These are phyloP conservation scores for Drosophila leonis DNA, from an alignment of 2,888 invertebrate species.

Conservation along the genomic window DNA sequence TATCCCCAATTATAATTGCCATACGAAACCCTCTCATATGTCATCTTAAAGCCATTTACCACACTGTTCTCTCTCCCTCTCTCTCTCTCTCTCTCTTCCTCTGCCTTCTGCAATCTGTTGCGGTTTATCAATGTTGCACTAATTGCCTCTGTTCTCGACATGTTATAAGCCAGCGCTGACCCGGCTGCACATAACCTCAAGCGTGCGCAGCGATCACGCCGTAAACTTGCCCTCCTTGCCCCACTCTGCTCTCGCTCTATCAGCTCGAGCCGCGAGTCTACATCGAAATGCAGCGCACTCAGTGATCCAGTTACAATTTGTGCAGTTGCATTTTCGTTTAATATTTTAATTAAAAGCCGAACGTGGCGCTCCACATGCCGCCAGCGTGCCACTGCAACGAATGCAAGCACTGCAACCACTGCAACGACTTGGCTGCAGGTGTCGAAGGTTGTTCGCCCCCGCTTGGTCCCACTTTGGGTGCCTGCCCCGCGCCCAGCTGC, in stretches of 20 bases:
- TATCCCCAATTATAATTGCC: constrained; percentile 5
- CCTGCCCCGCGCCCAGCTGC: constrained; percentile 22
- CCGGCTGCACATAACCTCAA: constrained; percentile 39
- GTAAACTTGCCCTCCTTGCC: background rate
- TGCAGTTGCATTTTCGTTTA: constrained; percentile 77
- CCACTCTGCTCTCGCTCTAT: background rate
- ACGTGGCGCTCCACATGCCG: constrained; percentile 74
- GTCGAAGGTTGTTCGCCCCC: constrained; percentile 72
- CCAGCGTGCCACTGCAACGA: constrained; percentile 30
- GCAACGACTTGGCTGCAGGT: constrained; percentile 63
- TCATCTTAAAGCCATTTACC: background rate
- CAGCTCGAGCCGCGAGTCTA: background rate
- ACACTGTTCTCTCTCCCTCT: background rate
- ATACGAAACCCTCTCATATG: background rate
- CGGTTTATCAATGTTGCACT: constrained; percentile 57
- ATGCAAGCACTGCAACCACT: constrained; percentile 4
- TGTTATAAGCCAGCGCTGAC: constrained; percentile 39
- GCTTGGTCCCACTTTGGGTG: constrained; percentile 1
- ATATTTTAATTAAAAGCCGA: constrained; percentile 77
- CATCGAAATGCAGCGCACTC: constrained; percentile 14
- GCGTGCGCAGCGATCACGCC: constrained; percentile 56
- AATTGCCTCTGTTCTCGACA: constrained; percentile 57
- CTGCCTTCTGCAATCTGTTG: constrained; percentile 18
- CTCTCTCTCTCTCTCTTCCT: background rate
- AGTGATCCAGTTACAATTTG: constrained; percentile 59